Evolutionary conservation across 1,140 invertebrate genomes (phyloP), one percentile per base, ranked within the genome.

Genomic region (Sitophilus oryzae): DNA sequence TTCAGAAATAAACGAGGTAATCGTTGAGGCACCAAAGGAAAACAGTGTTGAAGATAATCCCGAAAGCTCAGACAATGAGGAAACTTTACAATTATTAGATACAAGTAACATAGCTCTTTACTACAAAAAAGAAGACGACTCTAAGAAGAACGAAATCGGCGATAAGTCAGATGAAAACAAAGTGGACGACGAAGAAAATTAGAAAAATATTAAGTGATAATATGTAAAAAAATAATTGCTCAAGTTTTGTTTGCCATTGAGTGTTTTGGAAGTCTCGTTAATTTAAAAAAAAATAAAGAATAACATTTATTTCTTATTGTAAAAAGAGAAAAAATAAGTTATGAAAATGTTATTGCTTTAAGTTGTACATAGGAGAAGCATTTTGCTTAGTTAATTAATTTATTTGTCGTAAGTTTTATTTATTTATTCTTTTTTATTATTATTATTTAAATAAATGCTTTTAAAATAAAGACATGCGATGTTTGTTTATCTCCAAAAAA

Each of bases 51-150:
- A 50, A 34, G n/a, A 41, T 36, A 43, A 58, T 41, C 3, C 40
- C n/a, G 40, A 52, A 21, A 48, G 42, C 11, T 34, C 18, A 23
- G 46, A 47, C 22, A 48, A 58, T 22, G 47, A 44, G 25, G 57
- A 63, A 34, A 46, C 48, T 10, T 43, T 70, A 18, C 67, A 72
- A 14, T 70, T 76, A 8, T 66, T 76, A 9, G 73, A 76, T 42
- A 71, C 77, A 16, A 78, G 77, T 46, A 76, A 79, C 48, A 77
- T 79, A 1, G 76, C 77, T 0, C 66, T 79, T 18, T 79, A 74
- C 61, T 79, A 78, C 56, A 76, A 73, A 21, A 67, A 66, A 34
- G 63, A 66, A 19, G 44, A 46, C 15, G 52, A 53, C 14, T 25
- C 43, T 15, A 49, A 46, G 35, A 52, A 55, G 10, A 37, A n/a